phyloP scores from a whole-genome alignment of 2,797 vertebrate species.

The Picus viridis region DNA sequence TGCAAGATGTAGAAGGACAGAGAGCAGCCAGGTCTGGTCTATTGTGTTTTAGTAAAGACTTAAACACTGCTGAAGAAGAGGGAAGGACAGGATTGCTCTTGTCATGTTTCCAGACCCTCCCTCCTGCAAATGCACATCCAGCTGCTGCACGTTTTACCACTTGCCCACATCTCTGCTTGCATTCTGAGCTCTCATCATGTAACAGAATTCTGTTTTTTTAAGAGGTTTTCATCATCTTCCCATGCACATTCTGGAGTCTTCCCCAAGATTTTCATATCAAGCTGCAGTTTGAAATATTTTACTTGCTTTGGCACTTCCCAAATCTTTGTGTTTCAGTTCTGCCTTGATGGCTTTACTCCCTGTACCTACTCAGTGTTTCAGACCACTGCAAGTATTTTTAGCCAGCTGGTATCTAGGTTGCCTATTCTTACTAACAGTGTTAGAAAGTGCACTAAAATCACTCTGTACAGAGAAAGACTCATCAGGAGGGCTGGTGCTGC shows the following conservation, averaged over 20 bases:
- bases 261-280: not conserved
- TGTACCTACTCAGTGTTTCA: constrained; percentile 21
- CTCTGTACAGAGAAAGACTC: not conserved
- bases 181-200: not conserved
- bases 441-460: constrained; percentile 2
- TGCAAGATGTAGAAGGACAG: not conserved
- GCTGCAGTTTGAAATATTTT: not conserved
- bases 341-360: constrained; percentile 19
- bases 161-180: not conserved
- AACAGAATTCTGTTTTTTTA: not conserved
- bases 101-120: not conserved
- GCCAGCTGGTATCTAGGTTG: constrained; percentile 29
- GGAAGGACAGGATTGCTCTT: not conserved
- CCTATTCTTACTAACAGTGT: not conserved
- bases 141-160: not conserved
- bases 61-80: not conserved
- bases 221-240: not conserved
- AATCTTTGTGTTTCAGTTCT: not conserved
- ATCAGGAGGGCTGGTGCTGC: not conserved
- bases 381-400: constrained; percentile 14
- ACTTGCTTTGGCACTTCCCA: not conserved
- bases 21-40: not conserved
- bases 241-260: not conserved
- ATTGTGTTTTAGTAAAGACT: not conserved
- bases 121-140: not conserved